Evolutionary conservation across 2,888 invertebrate species (phyloP), one percentile per base, ranked within the genome.

Genomic region (Hypercompe scribonia): DNA sequence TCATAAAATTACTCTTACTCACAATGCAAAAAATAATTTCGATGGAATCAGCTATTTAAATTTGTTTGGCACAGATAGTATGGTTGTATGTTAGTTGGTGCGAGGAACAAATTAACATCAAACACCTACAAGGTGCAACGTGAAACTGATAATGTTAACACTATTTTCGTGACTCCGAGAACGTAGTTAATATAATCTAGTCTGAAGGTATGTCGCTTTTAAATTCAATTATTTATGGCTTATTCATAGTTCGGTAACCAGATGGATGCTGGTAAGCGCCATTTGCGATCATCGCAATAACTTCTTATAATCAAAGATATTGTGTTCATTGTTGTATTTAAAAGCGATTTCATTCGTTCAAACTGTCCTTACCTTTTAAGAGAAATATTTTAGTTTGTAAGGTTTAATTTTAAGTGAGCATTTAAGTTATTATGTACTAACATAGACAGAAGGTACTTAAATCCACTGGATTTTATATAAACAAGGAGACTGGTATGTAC

Each of bases 401-500:
- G 31, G 15, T 63, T 46, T 81, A 91, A 90, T 86, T 90, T 74
- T 93, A 93, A 93, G 92, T 88, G 88, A 93, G 94, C 94, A 95
- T 95, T 95, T 95, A 95, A 94, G 95, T 93, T 93, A 93, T 93
- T 89, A 89, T 87, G 86, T 92, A 91, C 86, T 83, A 87, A 87
- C 87, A 91, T 85, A 82, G 89, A 88, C 82, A 78, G 89, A 89
- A 90, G 89, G 91, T 94, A 94, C 94, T 94, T 94, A 93, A 90
- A 93, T 92, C 92, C 91, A 89, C 90, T 83, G 91, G 92, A 92
- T 93, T 94, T 83, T 91, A 90, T 92, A 91, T 80, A 78, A 92
- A 93, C 92, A 91, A 93, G 94, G 95, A 95, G 95, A 95, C 95
- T 95, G 95, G 92, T 92, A 92, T 94, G 93, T 94, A 94, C 93